Evolutionary conservation across 2,888 invertebrate species (phyloP).

Genomic region (Limnephilus rhombicus): DNA sequence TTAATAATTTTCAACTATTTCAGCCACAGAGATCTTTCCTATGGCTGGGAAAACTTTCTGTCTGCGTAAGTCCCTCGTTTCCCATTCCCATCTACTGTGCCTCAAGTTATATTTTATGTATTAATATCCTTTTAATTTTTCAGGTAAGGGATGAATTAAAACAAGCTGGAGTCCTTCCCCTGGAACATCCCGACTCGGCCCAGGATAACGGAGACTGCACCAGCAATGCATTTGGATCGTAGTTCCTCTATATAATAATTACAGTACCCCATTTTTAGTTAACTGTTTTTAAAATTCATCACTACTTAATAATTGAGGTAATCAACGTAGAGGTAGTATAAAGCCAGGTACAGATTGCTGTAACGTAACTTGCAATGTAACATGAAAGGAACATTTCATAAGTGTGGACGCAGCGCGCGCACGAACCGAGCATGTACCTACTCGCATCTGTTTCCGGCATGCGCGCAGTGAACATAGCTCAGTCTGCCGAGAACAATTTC

Average conservation of each 20-base stretch:
- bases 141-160: constrained; percentile 81
- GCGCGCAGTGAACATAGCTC: too few relatives aligned
- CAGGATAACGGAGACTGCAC: constrained; percentile 81
- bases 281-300: neutral
- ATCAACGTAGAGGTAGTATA: neutral
- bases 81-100: neutral
- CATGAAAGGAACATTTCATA: too few relatives aligned
- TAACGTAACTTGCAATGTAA: too few relatives aligned
- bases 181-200: constrained; percentile 79
- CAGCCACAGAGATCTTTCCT: neutral
- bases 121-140: constrained; percentile 60
- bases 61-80: neutral
- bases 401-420: too few relatives aligned
- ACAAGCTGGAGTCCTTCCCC: constrained; percentile 79
- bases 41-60: neutral
- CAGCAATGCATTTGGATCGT: constrained; percentile 75
- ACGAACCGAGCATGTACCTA: too few relatives aligned
- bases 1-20: neutral
- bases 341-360: too few relatives aligned
- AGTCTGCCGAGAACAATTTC: too few relatives aligned
- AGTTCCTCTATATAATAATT: neutral
- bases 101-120: neutral
- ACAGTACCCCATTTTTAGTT: neutral
- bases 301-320: neutral
- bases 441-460: too few relatives aligned